A percentile compares a stretch with the other conserved stretches of the same genome.
These are phyloP conservation scores for Limonius californicus DNA, from an alignment of 1,140 invertebrate genomes.

Conservation along the genomic window DNA sequence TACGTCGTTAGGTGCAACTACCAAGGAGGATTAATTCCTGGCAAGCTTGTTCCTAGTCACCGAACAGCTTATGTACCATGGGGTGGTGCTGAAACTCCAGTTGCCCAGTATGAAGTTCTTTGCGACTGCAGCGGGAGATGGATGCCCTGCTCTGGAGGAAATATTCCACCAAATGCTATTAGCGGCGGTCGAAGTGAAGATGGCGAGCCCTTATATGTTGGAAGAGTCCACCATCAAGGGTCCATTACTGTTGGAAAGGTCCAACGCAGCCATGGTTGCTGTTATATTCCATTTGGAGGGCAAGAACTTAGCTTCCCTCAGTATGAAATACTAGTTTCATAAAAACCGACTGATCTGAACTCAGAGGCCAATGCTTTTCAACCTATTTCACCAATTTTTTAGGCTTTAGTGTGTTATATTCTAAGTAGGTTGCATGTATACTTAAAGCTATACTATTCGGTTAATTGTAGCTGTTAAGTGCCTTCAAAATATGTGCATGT, in stretches of 20 bases:
- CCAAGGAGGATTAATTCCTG: constrained; percentile 71
- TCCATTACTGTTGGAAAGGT: constrained; percentile 69
- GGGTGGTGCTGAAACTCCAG: constrained; percentile 73
- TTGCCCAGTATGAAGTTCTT: constrained; percentile 67
- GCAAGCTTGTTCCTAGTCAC: constrained; percentile 70
- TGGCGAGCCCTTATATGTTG: constrained; percentile 69
- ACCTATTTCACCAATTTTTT: too few species aligned
- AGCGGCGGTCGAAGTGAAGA: constrained; percentile 69
- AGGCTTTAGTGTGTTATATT: too few species aligned
- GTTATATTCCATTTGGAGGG: constrained; percentile 71
- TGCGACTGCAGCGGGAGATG: constrained; percentile 43
- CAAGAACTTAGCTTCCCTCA: constrained; percentile 67
- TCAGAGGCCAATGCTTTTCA: too few species aligned
- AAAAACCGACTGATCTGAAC: too few species aligned
- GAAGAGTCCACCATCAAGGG: constrained; percentile 63
- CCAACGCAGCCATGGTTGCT: constrained; percentile 64
- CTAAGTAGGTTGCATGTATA: too few species aligned
- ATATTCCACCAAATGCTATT: constrained; percentile 67
- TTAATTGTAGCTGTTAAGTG: too few species aligned
- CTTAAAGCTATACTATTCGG: too few species aligned
- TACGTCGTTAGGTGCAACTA: constrained; percentile 61
- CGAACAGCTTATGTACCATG: constrained; percentile 71
- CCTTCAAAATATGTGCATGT: too few species aligned
- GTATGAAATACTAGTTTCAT: constrained; percentile 67
- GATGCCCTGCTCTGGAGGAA: constrained; percentile 50